Conservation (phyloP, 2,888 invertebrate species). For the Nomada fabriciana region DNA sequence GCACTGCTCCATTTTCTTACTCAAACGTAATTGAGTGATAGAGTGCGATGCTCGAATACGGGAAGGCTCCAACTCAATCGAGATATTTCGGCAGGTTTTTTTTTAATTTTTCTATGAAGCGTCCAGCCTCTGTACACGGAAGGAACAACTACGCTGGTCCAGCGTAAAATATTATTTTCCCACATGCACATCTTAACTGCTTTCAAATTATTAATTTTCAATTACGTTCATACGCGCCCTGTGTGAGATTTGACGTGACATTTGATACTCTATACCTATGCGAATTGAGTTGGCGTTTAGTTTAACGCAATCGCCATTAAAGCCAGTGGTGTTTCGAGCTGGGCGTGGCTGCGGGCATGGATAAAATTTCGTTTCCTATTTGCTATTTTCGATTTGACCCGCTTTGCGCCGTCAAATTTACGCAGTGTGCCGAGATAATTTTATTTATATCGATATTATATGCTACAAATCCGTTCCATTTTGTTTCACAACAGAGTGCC, state of each 20-base stretch:
- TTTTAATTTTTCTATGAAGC: background rate
- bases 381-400: conserved; percentile 40
- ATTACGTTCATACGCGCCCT: too few relatives aligned
- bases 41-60: conserved; percentile 25
- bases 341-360: conserved; percentile 40
- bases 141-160: background rate
- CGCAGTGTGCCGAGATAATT: conserved; percentile 6
- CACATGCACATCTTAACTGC: background rate
- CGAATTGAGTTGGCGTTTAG: conserved; percentile 11
- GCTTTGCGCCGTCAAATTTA: background rate
- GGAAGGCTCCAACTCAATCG: background rate
- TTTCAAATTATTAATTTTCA: too few relatives aligned
- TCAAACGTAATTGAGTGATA: conserved; percentile 64
- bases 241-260: too few relatives aligned
- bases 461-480: too few relatives aligned
- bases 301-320: conserved; percentile 31
- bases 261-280: background rate
- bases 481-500: too few relatives aligned
- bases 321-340: conserved; percentile 30
- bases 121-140: too few relatives aligned
- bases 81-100: background rate
- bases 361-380: conserved; percentile 37
- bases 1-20: conserved; percentile 71
- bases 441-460: background rate
- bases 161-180: background rate